Base-by-base conservation (phyloP, 2,888 invertebrate genomes). In the Agonum fuliginosum region DNA sequence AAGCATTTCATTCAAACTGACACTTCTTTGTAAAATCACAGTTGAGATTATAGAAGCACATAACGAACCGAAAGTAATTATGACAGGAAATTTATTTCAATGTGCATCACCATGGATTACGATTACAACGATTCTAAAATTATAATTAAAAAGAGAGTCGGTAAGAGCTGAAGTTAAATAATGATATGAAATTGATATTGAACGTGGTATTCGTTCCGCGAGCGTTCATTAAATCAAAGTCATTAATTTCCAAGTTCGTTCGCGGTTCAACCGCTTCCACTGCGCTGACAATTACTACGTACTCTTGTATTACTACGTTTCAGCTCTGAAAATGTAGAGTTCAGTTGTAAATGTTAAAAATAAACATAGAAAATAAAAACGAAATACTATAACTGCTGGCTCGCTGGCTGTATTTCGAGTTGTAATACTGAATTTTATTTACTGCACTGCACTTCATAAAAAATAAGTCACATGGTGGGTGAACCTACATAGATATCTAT, bases 151-250 rank as follows among this genome's bases (percentile, higher is more conserved):
- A 58, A 62, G 10, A 3, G 10, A 30, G 24, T 6, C 27, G 62
- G 12, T 17, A n/a, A 4, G 62, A 54, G 10, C 20, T 4, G 2
- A 20, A 54, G 3, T 8, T 14, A 62, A 30, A 62, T 62, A 62
- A 62, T 30, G 62, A 62, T 62, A 62, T 27, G 62, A 62, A 62
- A 62, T 30, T 24, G 62, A 62, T 62, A 24, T 30, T 62, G 62
- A 62, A 62, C 14, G 14, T 12, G 27, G 8, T 62, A 62, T 27
- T 27, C 14, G 8, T 30, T 62, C 30, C n/a, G 30, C 6, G 30
- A n/a, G 62, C 62, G 6, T 62, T 62, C 62, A 62, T 62, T 62
- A 62, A 62, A 62, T 62, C 62, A 62, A 22, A 58, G 62, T 62
- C 62, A 62, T 62, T 62, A 62, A 62, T 62, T 30, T 30, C 30